Conservation (phyloP, 2,888 invertebrate genomes). For the Campoletis raptor region DNA sequence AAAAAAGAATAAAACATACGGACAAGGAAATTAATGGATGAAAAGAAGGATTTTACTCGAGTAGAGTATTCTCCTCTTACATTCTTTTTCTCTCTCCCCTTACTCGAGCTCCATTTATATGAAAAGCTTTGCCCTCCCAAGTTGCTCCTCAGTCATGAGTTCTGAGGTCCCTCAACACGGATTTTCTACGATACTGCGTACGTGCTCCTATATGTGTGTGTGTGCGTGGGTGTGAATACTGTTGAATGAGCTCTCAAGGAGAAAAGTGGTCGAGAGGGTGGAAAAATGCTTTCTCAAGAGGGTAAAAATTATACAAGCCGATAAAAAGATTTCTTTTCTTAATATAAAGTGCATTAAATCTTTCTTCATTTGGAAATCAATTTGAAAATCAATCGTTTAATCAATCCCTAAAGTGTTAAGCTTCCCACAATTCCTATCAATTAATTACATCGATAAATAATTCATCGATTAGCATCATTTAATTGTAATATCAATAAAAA, state of each 20-base stretch:
- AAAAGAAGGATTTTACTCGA: conserved; percentile 71
- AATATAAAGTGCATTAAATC: not conserved
- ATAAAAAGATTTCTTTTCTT: conserved; percentile 34
- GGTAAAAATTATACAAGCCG: conserved; percentile 34
- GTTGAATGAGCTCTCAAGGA: conserved; percentile 36
- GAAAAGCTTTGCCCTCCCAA: conserved; percentile 73
- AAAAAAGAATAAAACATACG: conserved; percentile 65
- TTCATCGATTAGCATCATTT: not conserved
- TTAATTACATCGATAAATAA: not conserved
- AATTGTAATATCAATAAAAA: too few species aligned
- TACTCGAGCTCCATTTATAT: conserved; percentile 76
- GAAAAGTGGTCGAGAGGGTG: conserved; percentile 27
- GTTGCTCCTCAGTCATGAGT: conserved; percentile 64
- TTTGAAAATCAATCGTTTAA: too few species aligned
- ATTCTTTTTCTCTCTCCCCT: conserved; percentile 11
- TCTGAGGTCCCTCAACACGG: conserved; percentile 28
- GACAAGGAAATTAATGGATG: conserved; percentile 59
- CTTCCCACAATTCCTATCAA: not conserved
- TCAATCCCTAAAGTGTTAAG: not conserved
- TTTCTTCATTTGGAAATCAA: too few species aligned
- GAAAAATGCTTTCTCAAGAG: conserved; percentile 27
- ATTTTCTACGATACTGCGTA: conserved; percentile 22
- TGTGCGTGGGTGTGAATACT: not conserved
- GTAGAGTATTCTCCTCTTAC: conserved; percentile 48
- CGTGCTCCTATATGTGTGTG: not conserved